Base-by-base conservation (phyloP, 2,888 invertebrate genomes). In the Dysmachus trigonus region DNA sequence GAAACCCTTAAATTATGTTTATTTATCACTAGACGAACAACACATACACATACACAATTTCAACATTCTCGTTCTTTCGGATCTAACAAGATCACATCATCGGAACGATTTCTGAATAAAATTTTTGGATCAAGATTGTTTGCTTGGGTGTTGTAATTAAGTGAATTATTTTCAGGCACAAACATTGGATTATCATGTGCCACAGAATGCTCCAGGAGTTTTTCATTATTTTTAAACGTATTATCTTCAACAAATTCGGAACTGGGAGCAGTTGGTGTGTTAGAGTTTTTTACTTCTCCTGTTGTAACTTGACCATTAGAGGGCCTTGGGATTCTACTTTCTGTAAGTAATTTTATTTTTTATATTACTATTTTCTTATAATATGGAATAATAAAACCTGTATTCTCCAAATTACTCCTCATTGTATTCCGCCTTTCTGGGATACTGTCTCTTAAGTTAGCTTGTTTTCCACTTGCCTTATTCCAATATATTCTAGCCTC, bases 61-160 rank as follows among this genome's bases (percentile, higher is more conserved):
- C 71, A 82, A 10, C 35, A 35, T 71, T 35, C 71, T 35, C 27
- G 35, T 15, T 82, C 62, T 10, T 35, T 18, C 15, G 35, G 82
- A 72, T 85, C 85, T 10, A 86, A 18, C 22, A 85, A 85, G 6
- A 72, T 47, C n/a, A 79, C 72, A 53, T 74, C 86, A 76, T 86
- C 83, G 5, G 71, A 76, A 6, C 83, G 62, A 47, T 86, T 71
- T 76, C 62, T 86, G 73, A 86, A 86, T 30, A 86, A 76, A 53
- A 76, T 38, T 77, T 76, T 83, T 38, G 86, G 86, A 83, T 86
- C 83, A 31, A 86, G 38, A 38, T 76, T 47, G 6, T n/a, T n/a
- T n/a, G 77, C 18, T 62, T 83, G 53, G 22, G 41, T 27, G 27
- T 53, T 53, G 53, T 27, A 51, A 35, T 79, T 38, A 38, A 62